Evolutionary conservation across 2,888 invertebrate genomes (phyloP), one percentile per base, ranked within the genome.

Genomic region (Callinectes sapidus): DNA sequence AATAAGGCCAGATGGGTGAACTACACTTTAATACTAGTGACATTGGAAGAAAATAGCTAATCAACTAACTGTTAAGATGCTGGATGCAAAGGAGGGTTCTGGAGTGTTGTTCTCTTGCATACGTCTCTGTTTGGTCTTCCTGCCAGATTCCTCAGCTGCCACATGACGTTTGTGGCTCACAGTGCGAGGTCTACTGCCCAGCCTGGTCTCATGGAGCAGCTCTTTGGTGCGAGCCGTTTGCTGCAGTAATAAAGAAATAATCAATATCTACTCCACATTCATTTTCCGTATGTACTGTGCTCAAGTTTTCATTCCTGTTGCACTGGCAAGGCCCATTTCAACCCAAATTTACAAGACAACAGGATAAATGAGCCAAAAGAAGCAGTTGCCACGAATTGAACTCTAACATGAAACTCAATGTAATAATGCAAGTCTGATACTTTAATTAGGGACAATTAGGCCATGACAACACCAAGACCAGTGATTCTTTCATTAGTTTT

Each of bases 121-220:
- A 3, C 81, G 81, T 16, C 81, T 23, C 81, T 81, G 81, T n/a
- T 81, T 81, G 81, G 81, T n/a, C 81, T 18, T 81, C 81, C 35
- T 81, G 81, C 14, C n/a, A 16, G 35, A 13, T 14, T 32, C 35
- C 35, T 81, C 81, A 10, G 35, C 16, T 35, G 81, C 35, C 81
- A 81, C 0, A 10, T 81, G 81, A 32, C 81, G 32, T 2, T 81
- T 81, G 16, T 32, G 2, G 35, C 81, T 81, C 16, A 13, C 81
- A 16, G 81, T 81, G 81, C 14, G 35, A 81, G 81, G 81, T 13
- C 18, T 81, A 35, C 81, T 81, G 35, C 81, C 81, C 81, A 35
- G 35, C 16, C 81, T 23, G 16, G 81, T 81, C 35, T 81, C 81
- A 35, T 81, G 81, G 0, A 81, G 81, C 81, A 81, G 81, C 35